Evolutionary conservation across 2,113 vertebrate genomes (phyloP).

Genomic region (Ahaetulla prasina): DNA sequence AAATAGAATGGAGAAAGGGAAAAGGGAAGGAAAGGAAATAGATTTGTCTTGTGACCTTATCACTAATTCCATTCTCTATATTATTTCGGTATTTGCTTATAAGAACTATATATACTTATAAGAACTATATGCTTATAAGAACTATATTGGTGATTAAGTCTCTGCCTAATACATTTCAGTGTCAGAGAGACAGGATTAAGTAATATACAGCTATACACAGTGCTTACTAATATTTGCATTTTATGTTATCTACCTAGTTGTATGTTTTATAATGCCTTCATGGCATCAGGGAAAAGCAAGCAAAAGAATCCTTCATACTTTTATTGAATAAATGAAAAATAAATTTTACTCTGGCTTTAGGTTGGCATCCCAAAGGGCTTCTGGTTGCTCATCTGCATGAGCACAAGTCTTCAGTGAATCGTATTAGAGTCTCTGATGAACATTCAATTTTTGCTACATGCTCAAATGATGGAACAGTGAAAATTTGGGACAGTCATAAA

Average conservation of each 20-base stretch:
- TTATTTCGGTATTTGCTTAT: neutral
- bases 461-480: slow-evolving; percentile 95
- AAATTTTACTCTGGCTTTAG: slow-evolving; percentile 57
- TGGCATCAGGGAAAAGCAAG: neutral
- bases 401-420: slow-evolving; percentile 93
- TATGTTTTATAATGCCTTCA: neutral
- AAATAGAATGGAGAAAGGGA: neutral
- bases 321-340: neutral
- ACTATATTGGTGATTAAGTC: neutral
- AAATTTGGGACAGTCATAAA: slow-evolving; percentile 98
- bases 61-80: neutral
- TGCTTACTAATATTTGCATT: neutral
- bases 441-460: slow-evolving; percentile 95
- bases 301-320: neutral
- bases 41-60: neutral
- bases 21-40: neutral
- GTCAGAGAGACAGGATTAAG: neutral
- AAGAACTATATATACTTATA: neutral
- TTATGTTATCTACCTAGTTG: neutral
- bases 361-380: slow-evolving; percentile 94
- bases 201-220: neutral
- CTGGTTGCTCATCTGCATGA: slow-evolving; percentile 95
- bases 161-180: neutral
- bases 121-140: neutral
- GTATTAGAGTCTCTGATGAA: slow-evolving; percentile 92